Percentiles rank a stretch among this genome's conserved stretches.
These are phyloP conservation scores for Agonopterix alstromeriana DNA, from an alignment of 2,888 invertebrate species.

Conservation along the genomic window DNA sequence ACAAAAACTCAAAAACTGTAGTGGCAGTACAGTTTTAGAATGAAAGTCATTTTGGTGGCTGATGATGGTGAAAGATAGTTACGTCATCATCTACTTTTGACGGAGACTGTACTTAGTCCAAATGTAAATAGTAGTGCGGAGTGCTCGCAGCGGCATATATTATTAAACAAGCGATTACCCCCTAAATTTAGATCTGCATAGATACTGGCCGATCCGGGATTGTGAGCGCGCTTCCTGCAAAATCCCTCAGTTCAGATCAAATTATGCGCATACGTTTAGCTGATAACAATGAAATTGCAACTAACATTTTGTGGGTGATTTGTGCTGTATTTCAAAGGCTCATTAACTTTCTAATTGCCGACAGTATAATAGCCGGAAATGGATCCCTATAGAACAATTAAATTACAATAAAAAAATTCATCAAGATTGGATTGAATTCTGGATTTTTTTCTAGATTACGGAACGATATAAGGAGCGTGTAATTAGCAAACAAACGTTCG, in stretches of 20 bases:
- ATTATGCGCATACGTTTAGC: constrained; percentile 56
- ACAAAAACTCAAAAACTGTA: no score
- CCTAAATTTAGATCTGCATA: constrained; percentile 58
- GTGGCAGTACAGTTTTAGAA: no score
- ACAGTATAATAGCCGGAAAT: no score
- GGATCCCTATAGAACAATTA: no score
- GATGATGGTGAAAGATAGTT: constrained; percentile 12
- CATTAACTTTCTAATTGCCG: no score
- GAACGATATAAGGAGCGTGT: constrained; percentile 10
- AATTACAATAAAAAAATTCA: no score
- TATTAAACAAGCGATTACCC: constrained; percentile 54
- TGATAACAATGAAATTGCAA: constrained; percentile 10
- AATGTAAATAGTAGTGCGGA: constrained; percentile 32
- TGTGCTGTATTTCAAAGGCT: no score
- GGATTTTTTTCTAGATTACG: no score
- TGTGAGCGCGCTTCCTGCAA: constrained; percentile 38
- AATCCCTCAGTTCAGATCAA: constrained; percentile 46
- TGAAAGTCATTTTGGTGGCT: no score
- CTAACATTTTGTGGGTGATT: not conserved
- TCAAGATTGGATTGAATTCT: no score
- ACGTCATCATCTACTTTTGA: no score
- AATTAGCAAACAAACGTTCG: constrained; percentile 26
- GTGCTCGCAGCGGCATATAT: constrained; percentile 38
- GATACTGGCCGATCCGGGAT: constrained; percentile 37
- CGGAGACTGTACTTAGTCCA: not conserved